A percentile compares a stretch with the other conserved stretches of the same genome.
Evolutionary conservation across 2,888 invertebrate genomes (phyloP).

Genomic region (Cheiracanthium punctorium): DNA sequence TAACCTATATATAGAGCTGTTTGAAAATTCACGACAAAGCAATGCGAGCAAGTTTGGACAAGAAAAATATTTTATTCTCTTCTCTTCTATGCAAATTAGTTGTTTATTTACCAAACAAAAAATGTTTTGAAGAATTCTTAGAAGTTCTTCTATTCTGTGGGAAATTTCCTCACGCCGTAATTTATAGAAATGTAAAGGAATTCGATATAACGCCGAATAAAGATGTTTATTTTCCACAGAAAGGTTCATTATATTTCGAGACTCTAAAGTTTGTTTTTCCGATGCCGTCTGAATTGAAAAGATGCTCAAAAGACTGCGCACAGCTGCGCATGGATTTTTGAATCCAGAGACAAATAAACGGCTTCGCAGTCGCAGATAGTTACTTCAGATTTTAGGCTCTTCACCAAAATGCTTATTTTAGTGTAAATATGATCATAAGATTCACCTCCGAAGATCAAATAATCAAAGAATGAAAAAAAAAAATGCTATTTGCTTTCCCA

Average conservation of each 20-base stretch:
- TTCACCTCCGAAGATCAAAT: too few relatives aligned
- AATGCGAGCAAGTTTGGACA: background rate
- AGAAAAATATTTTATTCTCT: background rate
- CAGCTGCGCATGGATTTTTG: background rate
- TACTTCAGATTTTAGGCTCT: too few relatives aligned
- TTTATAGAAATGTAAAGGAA: background rate
- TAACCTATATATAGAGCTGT: too few relatives aligned
- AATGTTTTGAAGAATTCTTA: background rate
- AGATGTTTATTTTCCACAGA: background rate
- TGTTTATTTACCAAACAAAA: slow-evolving; percentile 10
- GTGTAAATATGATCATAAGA: too few relatives aligned
- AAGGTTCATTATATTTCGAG: background rate
- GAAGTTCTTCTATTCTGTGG: background rate
- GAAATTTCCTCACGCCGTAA: background rate
- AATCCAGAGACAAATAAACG: too few relatives aligned
- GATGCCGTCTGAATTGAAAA: background rate
- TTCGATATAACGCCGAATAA: background rate
- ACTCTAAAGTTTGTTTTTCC: background rate
- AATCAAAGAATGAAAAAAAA: too few relatives aligned
- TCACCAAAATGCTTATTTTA: too few relatives aligned
- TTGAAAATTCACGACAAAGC: background rate
- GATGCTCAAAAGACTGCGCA: background rate
- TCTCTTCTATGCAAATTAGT: background rate
- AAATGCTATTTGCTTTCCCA: too few relatives aligned
- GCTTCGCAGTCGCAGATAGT: too few relatives aligned